phyloP scores from a whole-genome alignment of 2,888 invertebrate species.

The Clostera curtula region DNA sequence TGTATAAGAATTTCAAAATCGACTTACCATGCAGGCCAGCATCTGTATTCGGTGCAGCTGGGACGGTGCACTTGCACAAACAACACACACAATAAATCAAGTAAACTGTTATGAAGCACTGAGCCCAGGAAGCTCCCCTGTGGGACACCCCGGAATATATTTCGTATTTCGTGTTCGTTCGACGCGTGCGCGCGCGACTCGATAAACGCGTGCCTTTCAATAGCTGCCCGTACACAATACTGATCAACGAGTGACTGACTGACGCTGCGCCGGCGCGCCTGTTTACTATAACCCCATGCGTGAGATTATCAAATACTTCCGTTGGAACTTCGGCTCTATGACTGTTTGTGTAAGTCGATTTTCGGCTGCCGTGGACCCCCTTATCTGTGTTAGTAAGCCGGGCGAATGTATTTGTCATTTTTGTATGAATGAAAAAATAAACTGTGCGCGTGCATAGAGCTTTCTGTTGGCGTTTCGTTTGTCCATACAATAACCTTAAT shows the following conservation, averaged over 20 bases:
- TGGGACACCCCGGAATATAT: conserved; percentile 35
- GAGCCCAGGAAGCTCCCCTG: conserved; percentile 48
- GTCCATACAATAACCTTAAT: conserved; percentile 67
- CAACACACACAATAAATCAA: conserved; percentile 32
- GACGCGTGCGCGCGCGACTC: conserved; percentile 45
- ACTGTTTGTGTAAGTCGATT: conserved; percentile 7
- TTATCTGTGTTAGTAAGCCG: conserved; percentile 67
- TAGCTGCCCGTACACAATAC: conserved; percentile 48
- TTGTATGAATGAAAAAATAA: conserved; percentile 70
- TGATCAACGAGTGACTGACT: conserved; percentile 46
- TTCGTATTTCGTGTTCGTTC: conserved; percentile 45
- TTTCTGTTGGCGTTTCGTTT: conserved; percentile 60
- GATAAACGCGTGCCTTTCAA: conserved; percentile 47
- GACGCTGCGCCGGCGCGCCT: conserved; percentile 53
- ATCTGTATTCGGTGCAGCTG: conserved; percentile 49
- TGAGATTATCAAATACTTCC: conserved; percentile 45
- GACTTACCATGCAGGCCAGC: conserved; percentile 64
- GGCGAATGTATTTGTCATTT: conserved; percentile 66
- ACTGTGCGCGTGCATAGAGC: conserved; percentile 56
- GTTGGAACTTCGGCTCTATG: conserved; percentile 30
- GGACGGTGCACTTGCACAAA: conserved; percentile 34
- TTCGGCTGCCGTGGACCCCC: conserved; percentile 17
- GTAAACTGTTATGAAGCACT: conserved; percentile 35
- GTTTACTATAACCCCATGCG: conserved; percentile 67
- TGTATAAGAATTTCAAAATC: conserved; percentile 44